phyloP scores from a whole-genome alignment of 2,113 vertebrate genomes.

The Nothocercus nigrocapillus region DNA sequence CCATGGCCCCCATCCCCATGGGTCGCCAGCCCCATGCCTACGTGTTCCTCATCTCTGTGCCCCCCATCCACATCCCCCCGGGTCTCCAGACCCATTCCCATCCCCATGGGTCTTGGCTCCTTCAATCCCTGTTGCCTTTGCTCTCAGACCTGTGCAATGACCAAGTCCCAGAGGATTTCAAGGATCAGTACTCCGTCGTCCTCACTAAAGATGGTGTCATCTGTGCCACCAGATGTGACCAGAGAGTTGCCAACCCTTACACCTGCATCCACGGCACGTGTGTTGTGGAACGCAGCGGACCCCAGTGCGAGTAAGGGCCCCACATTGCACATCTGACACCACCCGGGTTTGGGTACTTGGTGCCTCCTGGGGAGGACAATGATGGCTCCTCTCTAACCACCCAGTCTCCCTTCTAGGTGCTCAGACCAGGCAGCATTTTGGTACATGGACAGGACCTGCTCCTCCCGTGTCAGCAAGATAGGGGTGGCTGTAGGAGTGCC shows the following conservation, averaged over 20 bases:
- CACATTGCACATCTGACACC: accelerated
- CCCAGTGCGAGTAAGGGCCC: not conserved
- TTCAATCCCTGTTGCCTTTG: accelerated
- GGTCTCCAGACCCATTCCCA: too few species aligned
- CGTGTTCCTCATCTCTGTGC: too few species aligned
- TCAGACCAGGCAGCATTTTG: not conserved
- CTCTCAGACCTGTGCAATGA: not conserved
- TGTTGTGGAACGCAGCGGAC: accelerated
- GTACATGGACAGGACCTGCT: not conserved
- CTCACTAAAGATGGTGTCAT: accelerated
- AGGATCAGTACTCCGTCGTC: not conserved
- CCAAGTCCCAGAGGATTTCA: accelerated
- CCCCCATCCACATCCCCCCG: too few species aligned
- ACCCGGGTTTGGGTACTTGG: too few species aligned
- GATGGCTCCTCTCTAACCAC: accelerated
- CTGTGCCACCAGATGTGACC: not conserved
- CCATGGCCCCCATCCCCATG: too few species aligned
- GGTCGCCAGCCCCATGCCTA: not conserved
- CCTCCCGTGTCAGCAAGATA: not conserved
- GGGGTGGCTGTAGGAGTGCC: not conserved
- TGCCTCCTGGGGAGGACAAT: not conserved
- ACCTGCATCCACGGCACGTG: not conserved
- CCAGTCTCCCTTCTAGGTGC: not conserved
- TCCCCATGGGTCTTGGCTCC: not conserved
- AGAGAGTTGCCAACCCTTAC: accelerated